Evolutionary conservation across 53 echinoderm and acorn worm genomes (phyloP).

Genomic region (Hippasteria phrygiana): DNA sequence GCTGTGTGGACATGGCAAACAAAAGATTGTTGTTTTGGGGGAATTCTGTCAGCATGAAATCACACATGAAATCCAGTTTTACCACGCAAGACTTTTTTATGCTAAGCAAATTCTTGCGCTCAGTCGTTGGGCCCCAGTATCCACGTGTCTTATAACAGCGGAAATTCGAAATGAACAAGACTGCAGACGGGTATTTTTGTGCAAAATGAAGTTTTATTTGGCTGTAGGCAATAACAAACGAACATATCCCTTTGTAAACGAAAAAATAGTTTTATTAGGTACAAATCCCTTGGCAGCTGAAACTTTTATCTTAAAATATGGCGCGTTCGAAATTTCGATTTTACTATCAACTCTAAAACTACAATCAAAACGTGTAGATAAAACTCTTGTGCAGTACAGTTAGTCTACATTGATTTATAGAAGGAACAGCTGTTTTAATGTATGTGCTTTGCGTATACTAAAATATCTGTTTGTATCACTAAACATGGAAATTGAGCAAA

Average conservation of each 20-base stretch:
- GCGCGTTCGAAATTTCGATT: not conserved
- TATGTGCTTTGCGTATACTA: not conserved
- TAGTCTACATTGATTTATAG: not conserved
- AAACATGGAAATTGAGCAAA: not conserved
- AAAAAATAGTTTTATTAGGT: not conserved
- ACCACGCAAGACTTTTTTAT: no score
- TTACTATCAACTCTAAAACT: no score
- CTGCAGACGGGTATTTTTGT: slow-evolving; percentile 22
- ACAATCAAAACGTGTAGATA: slow-evolving; percentile 17
- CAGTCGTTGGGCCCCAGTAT: no score
- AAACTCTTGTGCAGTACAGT: not conserved
- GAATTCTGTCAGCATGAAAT: no score
- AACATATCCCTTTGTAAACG: slow-evolving; percentile 38
- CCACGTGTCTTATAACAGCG: no score
- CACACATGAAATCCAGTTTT: no score
- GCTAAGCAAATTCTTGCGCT: no score
- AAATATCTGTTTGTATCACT: not conserved
- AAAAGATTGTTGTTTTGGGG: no score
- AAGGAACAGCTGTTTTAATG: not conserved
- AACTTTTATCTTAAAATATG: not conserved
- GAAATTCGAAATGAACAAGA: no score
- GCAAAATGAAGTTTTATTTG: slow-evolving; percentile 75
- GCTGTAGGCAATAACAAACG: slow-evolving; percentile 59
- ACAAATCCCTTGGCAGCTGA: slow-evolving; percentile 24
- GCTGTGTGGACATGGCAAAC: no score